phyloP scores from a whole-genome alignment of 2,113 vertebrate species.

The Rana temporaria region DNA sequence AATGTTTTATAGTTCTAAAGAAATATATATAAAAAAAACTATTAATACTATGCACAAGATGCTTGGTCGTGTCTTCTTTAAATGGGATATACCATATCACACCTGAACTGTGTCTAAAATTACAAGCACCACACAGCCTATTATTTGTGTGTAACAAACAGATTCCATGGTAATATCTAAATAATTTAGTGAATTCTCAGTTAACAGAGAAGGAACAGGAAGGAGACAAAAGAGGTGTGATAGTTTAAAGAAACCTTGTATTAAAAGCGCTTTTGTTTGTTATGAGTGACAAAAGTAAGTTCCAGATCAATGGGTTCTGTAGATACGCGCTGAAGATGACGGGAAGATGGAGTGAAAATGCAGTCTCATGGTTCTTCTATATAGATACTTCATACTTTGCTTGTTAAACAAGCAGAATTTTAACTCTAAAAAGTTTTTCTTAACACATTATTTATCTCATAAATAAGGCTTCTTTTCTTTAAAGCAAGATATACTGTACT shows the following conservation, averaged over 20 bases:
- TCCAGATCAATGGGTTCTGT: not conserved
- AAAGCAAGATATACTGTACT: no score
- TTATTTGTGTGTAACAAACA: slow-evolving; percentile 40
- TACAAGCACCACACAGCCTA: not conserved
- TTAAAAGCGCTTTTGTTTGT: slow-evolving; percentile 17
- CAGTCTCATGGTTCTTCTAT: no score
- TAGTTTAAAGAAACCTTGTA: slow-evolving; percentile 1
- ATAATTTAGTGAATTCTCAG: slow-evolving; percentile 52
- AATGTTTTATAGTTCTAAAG: not conserved
- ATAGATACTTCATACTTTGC: no score
- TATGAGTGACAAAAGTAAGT: not conserved
- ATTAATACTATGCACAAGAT: not conserved
- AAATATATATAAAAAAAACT: not conserved
- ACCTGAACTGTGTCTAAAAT: slow-evolving; percentile 22
- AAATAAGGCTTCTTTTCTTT: no score
- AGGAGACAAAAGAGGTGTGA: slow-evolving; percentile 20
- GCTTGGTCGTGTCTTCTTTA: not conserved
- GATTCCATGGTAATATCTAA: slow-evolving; percentile 51
- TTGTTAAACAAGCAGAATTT: no score
- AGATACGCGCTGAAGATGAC: not conserved
- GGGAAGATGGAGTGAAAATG: not conserved
- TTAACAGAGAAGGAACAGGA: not conserved
- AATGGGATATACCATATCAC: slow-evolving; percentile 32
- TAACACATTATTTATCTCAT: no score
- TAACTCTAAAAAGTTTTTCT: no score